Evolutionary conservation across 1,140 invertebrate genomes (phyloP).

Genomic region (Contarinia nasturtii): DNA sequence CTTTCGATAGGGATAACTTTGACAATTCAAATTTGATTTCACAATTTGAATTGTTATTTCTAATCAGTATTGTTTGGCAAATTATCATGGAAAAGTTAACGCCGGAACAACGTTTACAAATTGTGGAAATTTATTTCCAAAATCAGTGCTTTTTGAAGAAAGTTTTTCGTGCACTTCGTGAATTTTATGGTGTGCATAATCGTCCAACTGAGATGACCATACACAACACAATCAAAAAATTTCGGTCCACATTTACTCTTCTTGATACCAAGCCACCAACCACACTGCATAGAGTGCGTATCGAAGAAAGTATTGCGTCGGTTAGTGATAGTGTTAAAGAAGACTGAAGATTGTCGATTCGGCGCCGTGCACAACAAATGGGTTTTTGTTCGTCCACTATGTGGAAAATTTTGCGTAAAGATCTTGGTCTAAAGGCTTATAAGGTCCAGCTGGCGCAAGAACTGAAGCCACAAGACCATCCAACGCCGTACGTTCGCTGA

Average conservation of each 20-base stretch:
- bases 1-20: too few species aligned
- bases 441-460: slow-evolving; percentile 10
- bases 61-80: background rate
- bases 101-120: background rate
- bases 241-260: slow-evolving; percentile 2
- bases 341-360: slow-evolving; percentile 11
- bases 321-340: slow-evolving; percentile 10
- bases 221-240: background rate
- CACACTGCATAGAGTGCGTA: slow-evolving; percentile 3
- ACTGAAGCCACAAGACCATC: slow-evolving; percentile 3
- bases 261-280: slow-evolving; percentile 1
- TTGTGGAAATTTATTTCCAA: background rate
- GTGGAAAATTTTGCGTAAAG: slow-evolving; percentile 11
- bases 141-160: background rate
- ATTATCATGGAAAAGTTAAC: background rate
- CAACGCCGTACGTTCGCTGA: slow-evolving; percentile 1
- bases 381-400: slow-evolving; percentile 8
- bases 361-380: slow-evolving; percentile 11
- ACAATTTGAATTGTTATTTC: too few species aligned
- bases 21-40: too few species aligned
- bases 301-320: slow-evolving; percentile 10
- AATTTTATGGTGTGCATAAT: slow-evolving; percentile 4
- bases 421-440: slow-evolving; percentile 10
- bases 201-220: slow-evolving; percentile 1
- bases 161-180: background rate